Evolutionary conservation across 2,888 invertebrate species (phyloP), one percentile per base, ranked within the genome.

Genomic region (Brassicogethes aeneus): DNA sequence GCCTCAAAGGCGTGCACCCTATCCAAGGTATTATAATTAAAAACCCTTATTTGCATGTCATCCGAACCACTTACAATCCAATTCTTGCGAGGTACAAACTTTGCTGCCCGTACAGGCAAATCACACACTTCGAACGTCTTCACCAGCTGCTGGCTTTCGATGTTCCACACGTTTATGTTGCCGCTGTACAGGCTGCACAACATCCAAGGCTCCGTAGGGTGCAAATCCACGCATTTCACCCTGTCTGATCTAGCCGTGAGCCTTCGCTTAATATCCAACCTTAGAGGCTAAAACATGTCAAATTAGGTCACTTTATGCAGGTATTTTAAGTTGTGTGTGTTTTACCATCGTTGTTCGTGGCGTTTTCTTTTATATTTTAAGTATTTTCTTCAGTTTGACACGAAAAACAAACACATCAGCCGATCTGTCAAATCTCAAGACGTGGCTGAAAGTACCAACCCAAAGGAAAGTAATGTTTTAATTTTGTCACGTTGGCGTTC

Each of bases 121-220:
- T 97, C 96, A 66, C 97, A 97, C 2, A 92, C 91, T 74, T 92
- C 91, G 60, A 92, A 90, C 54, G 88, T 84, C 65, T 85, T 85
- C 8, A 90, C 87, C 54, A 90, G 76, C 57, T 84, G 81, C 68
- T 96, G 96, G 46, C 87, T 90, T 66, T 99, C 97, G 71, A 92
- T 87, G 68, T 99, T 97, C 96, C 97, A 99, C 61, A 99, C 90
- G 75, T 99, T 96, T 56, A 97, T 94, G 72, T 97, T 92, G 55
- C 99, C 99, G 72, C 94, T 96, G 76, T 99, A 99, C 17, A 99
- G 75, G 30, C 95, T 92, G 57, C 94, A 96, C 39, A 99, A 76
- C 80, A 99, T 90, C 99, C 99, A 99, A 52, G 96, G 95, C 66
- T 99, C 99, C 31, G 86, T 79, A 1, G 97, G 96, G 69, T 99